Base-by-base conservation (phyloP, 2,797 vertebrate species). In the Pristis pectinata region DNA sequence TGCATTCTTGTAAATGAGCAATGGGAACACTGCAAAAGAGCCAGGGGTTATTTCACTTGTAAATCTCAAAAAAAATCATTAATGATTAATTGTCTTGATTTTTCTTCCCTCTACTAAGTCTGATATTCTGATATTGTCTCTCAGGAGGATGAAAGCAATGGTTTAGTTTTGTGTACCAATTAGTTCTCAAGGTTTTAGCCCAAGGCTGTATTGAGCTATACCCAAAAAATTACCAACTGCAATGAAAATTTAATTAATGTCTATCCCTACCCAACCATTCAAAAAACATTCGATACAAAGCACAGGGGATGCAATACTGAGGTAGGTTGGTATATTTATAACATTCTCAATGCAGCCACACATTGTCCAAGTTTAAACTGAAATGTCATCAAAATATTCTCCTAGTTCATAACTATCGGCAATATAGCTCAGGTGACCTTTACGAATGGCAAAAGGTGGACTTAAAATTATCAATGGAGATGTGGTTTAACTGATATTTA, bases 71-170 rank as follows among this genome's bases (percentile, higher is more conserved):
- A 91, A 80, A 67, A 91, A 80, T 37, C n/a, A 41, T 64, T 22
- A n/a, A 64, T 89, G 85, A 89, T 89, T 91, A 91, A 91, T 67
- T 37, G n/a, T 67, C 19, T 67, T 91, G 59, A 91, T 67, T 61
- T 64, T 19, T 41, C 17, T 91, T 24, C n/a, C 56, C 2, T 11
- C n/a, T 67, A 64, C 87, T 91, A 9, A 10, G 37, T 64, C 34
- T 41, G 87, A 67, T 67, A 67, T 24, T 64, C 34, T 41, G 87
- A 67, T 67, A 67, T 24, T 41, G n/a, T 91, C n/a, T 91, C 61
- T 91, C 59, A 67, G 37, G 87, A 91, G n/a, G 61, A 49, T 94
- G 44, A 94, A 74, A 70, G 53, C 70, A 94, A 9, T 53, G 92
- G 70, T 74, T 94, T 94, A 15, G 44, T 13, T 74, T 11, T 72